A percentile compares a stretch with the other conserved stretches of the same genome.
Evolutionary conservation across 1,140 invertebrate species (phyloP).

Genomic region (Frieseomelitta varia): DNA sequence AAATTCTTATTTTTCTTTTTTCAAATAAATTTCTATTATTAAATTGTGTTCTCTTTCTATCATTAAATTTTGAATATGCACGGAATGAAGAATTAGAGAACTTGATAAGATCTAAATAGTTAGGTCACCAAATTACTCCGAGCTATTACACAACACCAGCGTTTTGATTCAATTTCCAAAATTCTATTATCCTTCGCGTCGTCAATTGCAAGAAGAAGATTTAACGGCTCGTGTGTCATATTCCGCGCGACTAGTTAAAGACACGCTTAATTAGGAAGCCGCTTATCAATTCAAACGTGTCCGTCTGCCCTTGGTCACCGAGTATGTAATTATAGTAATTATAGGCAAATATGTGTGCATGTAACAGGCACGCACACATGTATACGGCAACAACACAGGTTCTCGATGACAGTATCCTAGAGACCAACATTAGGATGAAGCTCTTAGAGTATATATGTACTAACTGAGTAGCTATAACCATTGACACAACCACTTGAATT

Average conservation of each 20-base stretch:
- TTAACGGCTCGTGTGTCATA: no score
- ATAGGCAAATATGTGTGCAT: constrained; percentile 50
- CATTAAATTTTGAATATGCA: no score
- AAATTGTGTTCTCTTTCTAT: no score
- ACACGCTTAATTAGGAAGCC: constrained; percentile 45
- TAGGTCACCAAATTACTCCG: no score
- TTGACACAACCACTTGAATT: constrained; percentile 48
- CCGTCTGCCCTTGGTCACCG: constrained; percentile 54
- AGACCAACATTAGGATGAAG: constrained; percentile 44
- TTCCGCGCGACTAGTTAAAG: not conserved
- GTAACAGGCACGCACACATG: not conserved
- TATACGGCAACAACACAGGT: not conserved
- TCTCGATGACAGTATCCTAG: constrained; percentile 29
- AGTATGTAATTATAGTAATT: constrained; percentile 71
- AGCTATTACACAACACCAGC: no score
- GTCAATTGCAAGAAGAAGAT: no score
- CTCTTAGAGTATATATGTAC: constrained; percentile 32
- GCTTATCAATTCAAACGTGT: constrained; percentile 49
- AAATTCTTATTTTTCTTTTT: no score
- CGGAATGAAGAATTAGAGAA: no score
- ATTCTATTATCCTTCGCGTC: no score
- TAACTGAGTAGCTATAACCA: constrained; percentile 24
- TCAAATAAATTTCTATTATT: no score
- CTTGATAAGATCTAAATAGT: no score
- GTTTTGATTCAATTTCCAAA: no score